phyloP scores from a whole-genome alignment of 2,113 vertebrate genomes.

The Myotis yumanensis region DNA sequence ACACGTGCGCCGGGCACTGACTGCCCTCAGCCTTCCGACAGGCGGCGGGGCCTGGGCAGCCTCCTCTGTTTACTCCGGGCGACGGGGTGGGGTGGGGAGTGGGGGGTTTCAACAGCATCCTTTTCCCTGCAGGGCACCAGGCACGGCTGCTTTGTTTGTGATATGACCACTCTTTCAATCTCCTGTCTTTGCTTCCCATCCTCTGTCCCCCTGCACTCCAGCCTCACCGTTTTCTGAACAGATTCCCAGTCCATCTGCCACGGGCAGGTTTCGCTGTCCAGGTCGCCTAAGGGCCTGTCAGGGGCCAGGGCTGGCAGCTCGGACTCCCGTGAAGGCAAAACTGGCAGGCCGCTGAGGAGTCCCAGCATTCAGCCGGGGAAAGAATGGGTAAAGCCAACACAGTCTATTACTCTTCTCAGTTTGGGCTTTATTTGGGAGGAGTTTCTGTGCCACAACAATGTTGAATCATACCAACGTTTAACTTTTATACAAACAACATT shows the following conservation, averaged over 20 bases:
- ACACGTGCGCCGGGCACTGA: neutral
- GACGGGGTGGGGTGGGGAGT: too few relatives aligned
- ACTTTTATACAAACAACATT: neutral
- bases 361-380: neutral
- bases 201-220: neutral
- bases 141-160: neutral
- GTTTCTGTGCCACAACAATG: neutral
- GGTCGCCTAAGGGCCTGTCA: neutral
- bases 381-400: neutral
- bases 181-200: neutral
- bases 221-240: neutral
- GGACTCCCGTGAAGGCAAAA: neutral
- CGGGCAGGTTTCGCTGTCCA: neutral
- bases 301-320: neutral
- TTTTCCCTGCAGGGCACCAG: neutral
- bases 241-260: neutral
- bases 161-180: neutral
- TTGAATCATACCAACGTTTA: neutral
- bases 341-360: neutral
- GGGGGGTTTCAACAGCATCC: neutral
- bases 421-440: slow-evolving; percentile 2
- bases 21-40: neutral
- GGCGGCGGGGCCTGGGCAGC: neutral
- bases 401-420: neutral
- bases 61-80: neutral